A percentile compares a stretch with the other conserved stretches of the same genome.
These are phyloP conservation scores for Smutsia temminckii DNA, from an alignment of 2,797 vertebrate species.

Conservation along the genomic window DNA sequence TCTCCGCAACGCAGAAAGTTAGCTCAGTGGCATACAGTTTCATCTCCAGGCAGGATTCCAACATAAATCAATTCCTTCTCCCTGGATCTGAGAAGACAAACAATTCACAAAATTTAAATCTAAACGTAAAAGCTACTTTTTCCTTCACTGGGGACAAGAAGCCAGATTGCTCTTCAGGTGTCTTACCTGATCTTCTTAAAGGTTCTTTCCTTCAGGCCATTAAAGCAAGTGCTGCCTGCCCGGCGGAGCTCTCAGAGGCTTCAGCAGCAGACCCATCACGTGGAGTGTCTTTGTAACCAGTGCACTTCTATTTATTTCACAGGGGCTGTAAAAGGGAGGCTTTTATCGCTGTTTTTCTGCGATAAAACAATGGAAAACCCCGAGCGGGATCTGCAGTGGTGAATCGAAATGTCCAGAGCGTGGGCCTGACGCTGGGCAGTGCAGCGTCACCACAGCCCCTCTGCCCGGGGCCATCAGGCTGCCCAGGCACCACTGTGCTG, in stretches of 20 bases:
- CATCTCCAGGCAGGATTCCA: background rate
- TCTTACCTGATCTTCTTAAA: constrained; percentile 67
- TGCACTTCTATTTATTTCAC: constrained; percentile 46
- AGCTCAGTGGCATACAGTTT: background rate
- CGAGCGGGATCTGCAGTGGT: background rate
- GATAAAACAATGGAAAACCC: constrained; percentile 39
- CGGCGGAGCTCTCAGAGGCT: background rate
- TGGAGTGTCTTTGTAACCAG: constrained; percentile 49
- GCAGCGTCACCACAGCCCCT: accelerated
- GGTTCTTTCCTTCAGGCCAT: constrained; percentile 25
- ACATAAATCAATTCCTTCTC: background rate
- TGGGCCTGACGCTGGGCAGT: background rate
- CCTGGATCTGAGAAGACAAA: background rate
- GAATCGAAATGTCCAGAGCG: background rate
- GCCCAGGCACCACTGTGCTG: background rate
- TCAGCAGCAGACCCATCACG: background rate
- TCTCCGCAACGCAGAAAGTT: background rate
- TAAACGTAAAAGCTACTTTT: constrained; percentile 53
- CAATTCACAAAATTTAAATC: constrained; percentile 57
- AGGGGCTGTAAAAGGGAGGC: constrained; percentile 29
- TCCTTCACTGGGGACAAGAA: constrained; percentile 24
- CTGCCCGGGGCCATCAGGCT: background rate
- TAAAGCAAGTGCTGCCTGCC: constrained; percentile 40
- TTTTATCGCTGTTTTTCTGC: constrained; percentile 37
- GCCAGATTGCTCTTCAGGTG: constrained; percentile 41